Evolutionary conservation across 2,888 invertebrate genomes (phyloP).

Genomic region (Euzetes globulus): DNA sequence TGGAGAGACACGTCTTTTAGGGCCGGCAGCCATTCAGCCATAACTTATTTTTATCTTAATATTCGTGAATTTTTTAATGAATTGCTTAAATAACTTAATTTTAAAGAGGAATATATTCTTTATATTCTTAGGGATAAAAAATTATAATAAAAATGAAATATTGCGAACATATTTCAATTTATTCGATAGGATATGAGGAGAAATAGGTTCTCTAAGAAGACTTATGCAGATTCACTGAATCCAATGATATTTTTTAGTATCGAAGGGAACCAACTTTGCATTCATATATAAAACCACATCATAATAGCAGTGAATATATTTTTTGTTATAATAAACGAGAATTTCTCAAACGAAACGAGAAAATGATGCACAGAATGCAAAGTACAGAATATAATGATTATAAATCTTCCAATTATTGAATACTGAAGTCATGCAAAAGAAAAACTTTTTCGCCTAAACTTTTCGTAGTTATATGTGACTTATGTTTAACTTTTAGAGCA

Average conservation of each 20-base stretch:
- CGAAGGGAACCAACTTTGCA: background rate
- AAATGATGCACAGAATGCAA: background rate
- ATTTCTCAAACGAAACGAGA: background rate
- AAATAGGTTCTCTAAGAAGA: background rate
- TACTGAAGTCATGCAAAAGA: slow-evolving; percentile 17
- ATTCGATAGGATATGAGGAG: background rate
- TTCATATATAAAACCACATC: background rate
- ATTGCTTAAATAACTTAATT: background rate
- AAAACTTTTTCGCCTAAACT: background rate
- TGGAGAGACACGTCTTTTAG: no score
- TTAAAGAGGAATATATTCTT: background rate
- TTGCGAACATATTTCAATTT: background rate
- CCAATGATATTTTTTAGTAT: background rate
- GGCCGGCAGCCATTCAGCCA: no score
- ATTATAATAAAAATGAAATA: background rate
- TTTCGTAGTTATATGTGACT: background rate
- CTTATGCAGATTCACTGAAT: background rate
- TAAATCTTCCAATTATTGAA: slow-evolving; percentile 27
- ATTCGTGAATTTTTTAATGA: no score
- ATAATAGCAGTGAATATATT: slow-evolving; percentile 12
- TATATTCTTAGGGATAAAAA: background rate
- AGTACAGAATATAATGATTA: slow-evolving; percentile 25
- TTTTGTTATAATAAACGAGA: slow-evolving; percentile 2
- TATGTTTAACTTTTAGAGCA: background rate
- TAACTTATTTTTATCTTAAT: no score